Percentiles rank a stretch among this genome's conserved stretches.
Evolutionary conservation across 2,113 vertebrate species (phyloP).

Genomic region (Todiramphus chloris): DNA sequence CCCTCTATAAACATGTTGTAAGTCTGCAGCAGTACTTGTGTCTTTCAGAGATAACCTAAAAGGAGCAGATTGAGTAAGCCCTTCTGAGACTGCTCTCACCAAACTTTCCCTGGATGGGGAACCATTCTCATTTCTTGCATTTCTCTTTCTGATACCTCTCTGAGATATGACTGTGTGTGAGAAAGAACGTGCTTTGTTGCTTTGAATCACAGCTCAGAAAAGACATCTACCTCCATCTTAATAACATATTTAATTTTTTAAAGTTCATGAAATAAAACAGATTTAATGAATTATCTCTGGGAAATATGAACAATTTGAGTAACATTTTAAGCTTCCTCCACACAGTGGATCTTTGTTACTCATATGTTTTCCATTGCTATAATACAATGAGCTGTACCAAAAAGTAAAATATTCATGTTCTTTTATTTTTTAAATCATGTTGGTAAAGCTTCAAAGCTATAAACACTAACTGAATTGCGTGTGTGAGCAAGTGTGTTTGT

Average conservation of each 20-base stretch:
- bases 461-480: fast-evolving
- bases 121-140: background rate
- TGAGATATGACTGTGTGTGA: background rate
- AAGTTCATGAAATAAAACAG: background rate
- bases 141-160: background rate
- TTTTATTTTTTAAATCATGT: background rate
- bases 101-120: background rate
- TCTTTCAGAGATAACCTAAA: background rate
- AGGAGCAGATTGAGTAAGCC: background rate
- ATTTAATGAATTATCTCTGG: background rate
- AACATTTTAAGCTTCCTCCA: background rate
- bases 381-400: background rate
- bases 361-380: background rate
- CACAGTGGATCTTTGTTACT: background rate
- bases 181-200: background rate
- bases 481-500: background rate
- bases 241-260: background rate
- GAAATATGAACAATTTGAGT: background rate
- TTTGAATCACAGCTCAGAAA: background rate
- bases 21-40: background rate
- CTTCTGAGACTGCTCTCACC: background rate
- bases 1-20: background rate
- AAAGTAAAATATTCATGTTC: background rate
- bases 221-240: background rate
- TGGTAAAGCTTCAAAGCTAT: background rate